A percentile compares a stretch with the other conserved stretches of the same genome.
Conservation (phyloP, 2,113 vertebrate genomes). For the Embiotoca jacksoni region DNA sequence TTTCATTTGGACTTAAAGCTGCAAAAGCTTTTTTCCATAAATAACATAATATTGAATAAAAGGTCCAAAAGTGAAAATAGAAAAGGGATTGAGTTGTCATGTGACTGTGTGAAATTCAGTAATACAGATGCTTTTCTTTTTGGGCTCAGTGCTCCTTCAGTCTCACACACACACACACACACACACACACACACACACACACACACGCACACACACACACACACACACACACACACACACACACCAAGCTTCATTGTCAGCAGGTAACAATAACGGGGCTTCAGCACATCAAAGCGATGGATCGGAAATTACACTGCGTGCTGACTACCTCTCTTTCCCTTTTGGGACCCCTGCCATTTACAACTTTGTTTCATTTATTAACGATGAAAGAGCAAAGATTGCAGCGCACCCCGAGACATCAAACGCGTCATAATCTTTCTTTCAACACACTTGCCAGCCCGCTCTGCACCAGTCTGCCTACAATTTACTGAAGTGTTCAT, state of each 20-base stretch:
- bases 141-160: conserved; percentile 15
- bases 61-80: background rate
- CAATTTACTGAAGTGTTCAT: conserved; percentile 25
- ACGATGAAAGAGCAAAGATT: conserved; percentile 65
- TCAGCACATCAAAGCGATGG: conserved; percentile 74
- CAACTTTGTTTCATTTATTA: conserved; percentile 67
- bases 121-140: conserved; percentile 13
- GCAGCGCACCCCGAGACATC: conserved; percentile 50
- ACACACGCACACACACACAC: conserved; percentile 1
- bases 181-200: conserved; percentile 1
- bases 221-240: background rate
- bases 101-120: background rate
- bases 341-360: conserved; percentile 63
- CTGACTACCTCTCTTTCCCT: conserved; percentile 37
- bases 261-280: conserved; percentile 68
- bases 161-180: background rate
- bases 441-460: conserved; percentile 67
- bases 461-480: conserved; percentile 8
- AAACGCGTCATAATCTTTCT: conserved; percentile 63
- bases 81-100: background rate
- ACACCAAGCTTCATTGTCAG: conserved; percentile 60
- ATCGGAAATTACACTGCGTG: conserved; percentile 67
- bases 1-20: background rate
- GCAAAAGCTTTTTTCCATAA: background rate
- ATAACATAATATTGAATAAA: background rate